Percentiles rank a stretch among this genome's conserved stretches.
Conservation (phyloP, 1,140 invertebrate genomes). For the Oppia nitens region DNA sequence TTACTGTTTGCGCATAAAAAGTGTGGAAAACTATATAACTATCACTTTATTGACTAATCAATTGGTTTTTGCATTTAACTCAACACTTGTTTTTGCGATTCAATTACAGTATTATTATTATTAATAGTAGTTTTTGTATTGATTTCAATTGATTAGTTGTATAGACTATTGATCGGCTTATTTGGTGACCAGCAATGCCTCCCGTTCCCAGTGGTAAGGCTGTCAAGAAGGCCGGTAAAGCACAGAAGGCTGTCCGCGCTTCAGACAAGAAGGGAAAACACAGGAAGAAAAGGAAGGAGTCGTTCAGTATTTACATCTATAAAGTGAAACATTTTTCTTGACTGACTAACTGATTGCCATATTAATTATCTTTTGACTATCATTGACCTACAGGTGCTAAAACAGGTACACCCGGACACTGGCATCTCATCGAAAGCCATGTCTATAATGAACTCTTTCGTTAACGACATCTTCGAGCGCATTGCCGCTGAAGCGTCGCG, state of each 20-base stretch:
- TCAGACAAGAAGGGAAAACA: constrained; percentile 31
- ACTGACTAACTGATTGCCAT: background rate
- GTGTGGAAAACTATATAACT: no score
- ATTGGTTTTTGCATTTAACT: no score
- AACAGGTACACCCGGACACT: constrained; percentile 34
- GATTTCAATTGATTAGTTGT: no score
- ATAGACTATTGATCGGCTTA: no score
- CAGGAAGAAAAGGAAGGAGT: constrained; percentile 33
- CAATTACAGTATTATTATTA: no score
- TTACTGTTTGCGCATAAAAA: no score
- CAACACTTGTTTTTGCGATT: no score
- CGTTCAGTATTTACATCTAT: constrained; percentile 34
- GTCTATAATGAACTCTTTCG: constrained; percentile 37
- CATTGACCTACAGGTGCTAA: constrained; percentile 25
- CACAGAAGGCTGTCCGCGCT: constrained; percentile 29
- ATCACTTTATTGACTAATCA: no score
- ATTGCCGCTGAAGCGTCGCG: constrained; percentile 47
- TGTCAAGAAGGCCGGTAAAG: constrained; percentile 34
- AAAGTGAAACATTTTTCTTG: constrained; percentile 17
- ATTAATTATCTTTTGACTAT: background rate
- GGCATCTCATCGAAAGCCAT: constrained; percentile 37
- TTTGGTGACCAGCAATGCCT: no score
- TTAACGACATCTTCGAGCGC: constrained; percentile 33
- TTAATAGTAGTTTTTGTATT: no score
- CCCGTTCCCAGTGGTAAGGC: constrained; percentile 32